Evolutionary conservation across 1,140 invertebrate genomes (phyloP).

Genomic region (Caenorhabditis brenneri): DNA sequence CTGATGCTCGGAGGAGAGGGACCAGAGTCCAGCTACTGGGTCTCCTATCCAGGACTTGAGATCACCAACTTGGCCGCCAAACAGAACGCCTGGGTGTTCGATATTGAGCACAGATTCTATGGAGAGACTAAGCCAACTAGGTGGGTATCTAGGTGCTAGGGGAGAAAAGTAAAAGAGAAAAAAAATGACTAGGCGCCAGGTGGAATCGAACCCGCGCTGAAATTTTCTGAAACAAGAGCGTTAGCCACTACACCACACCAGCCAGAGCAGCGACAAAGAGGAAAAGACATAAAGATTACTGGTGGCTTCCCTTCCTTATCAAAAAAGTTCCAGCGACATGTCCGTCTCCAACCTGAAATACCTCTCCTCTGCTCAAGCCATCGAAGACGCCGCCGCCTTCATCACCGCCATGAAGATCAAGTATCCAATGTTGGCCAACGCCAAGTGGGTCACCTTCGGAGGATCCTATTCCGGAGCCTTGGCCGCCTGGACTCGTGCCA

Average conservation of each 20-base stretch:
- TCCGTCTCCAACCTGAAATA: constrained; percentile 51
- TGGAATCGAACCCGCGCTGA: no score
- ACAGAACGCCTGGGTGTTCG: constrained; percentile 45
- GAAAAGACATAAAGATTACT: no score
- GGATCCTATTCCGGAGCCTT: constrained; percentile 58
- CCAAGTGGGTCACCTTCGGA: constrained; percentile 58
- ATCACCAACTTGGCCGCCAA: constrained; percentile 52
- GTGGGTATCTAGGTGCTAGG: neutral
- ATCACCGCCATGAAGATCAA: constrained; percentile 38
- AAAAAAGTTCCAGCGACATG: constrained; percentile 58
- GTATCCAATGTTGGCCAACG: neutral
- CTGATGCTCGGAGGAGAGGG: constrained; percentile 58
- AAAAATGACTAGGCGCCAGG: no score
- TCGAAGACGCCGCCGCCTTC: constrained; percentile 55
- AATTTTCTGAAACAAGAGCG: no score
- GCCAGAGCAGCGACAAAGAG: no score
- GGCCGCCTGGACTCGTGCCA: constrained; percentile 57
- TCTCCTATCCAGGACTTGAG: constrained; percentile 27
- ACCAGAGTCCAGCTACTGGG: constrained; percentile 44
- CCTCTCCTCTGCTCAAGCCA: constrained; percentile 49
- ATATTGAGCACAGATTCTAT: constrained; percentile 55
- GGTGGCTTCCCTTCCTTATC: no score
- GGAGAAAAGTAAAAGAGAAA: no score
- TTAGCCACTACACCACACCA: no score
- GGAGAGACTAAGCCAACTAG: constrained; percentile 48